These are phyloP conservation scores for Amphipyra berbera DNA, from an alignment of 2,888 invertebrate species.

Conservation along the genomic window DNA sequence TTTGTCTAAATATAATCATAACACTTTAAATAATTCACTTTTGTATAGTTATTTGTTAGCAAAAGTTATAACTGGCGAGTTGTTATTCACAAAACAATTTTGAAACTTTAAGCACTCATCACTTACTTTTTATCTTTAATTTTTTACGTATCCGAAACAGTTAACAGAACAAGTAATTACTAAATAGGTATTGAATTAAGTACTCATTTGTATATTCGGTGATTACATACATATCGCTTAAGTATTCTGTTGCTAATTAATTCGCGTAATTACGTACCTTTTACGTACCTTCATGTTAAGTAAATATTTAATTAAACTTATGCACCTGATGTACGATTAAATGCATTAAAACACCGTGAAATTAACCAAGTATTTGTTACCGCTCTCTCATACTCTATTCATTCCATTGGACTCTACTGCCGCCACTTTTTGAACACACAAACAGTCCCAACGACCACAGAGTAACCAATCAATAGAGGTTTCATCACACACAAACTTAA, in stretches of 20 bases:
- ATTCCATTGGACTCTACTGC: neutral
- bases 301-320: too few species aligned
- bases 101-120: too few species aligned
- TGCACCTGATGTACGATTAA: too few species aligned
- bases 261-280: neutral
- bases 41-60: too few species aligned
- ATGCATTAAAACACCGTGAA: too few species aligned
- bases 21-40: too few species aligned
- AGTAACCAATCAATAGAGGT: slow-evolving; percentile 6
- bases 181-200: slow-evolving; percentile 7
- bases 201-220: slow-evolving; percentile 7
- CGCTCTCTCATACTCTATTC: neutral
- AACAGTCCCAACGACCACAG: slow-evolving; percentile 18
- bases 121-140: too few species aligned
- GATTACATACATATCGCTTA: slow-evolving; percentile 6
- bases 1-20: too few species aligned
- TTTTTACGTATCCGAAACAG: too few species aligned
- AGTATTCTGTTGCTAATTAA: neutral
- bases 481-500: neutral
- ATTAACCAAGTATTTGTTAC: slow-evolving; percentile 5
- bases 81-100: too few species aligned
- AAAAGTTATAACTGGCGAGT: too few species aligned
- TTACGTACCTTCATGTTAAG: neutral
- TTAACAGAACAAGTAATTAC: slow-evolving; percentile 1
- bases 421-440: neutral